Conservation (phyloP, 37 sponge, comb jelly and placozoan species). For the Haliclona indistincta region DNA sequence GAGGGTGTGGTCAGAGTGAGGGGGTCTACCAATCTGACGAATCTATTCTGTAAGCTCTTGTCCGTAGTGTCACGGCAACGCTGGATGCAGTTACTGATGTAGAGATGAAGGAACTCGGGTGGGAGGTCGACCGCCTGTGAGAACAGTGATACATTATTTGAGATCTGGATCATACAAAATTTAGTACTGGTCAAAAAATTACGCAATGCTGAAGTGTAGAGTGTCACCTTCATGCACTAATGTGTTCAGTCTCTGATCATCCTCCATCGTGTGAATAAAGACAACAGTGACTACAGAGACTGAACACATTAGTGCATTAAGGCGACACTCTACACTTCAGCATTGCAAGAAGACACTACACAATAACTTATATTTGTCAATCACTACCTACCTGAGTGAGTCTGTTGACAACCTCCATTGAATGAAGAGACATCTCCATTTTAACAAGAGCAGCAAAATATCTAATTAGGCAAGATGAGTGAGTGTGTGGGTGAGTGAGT, state of each 20-base stretch:
- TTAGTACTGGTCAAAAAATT: not conserved
- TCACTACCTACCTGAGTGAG: conserved; percentile 64
- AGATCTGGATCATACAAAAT: not conserved
- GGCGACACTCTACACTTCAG: no score
- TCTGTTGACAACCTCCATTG: conserved; percentile 97
- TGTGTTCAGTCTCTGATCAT: no score
- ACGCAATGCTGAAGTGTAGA: no score
- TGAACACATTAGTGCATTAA: not conserved
- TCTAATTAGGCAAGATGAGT: conserved; percentile 6
- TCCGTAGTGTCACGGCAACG: conserved; percentile 84
- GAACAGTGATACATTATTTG: not conserved
- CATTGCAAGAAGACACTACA: no score
- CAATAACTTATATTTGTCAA: not conserved
- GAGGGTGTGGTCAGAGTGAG: not conserved
- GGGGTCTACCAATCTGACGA: conserved; percentile 88
- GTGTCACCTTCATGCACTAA: no score
- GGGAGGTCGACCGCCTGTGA: conserved; percentile 91
- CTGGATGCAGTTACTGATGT: conserved; percentile 93
- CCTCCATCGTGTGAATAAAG: no score
- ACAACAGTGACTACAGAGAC: not conserved
- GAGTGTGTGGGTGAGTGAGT: not conserved
- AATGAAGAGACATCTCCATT: conserved; percentile 97
- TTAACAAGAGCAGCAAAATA: conserved; percentile 86
- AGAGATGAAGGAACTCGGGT: conserved; percentile 93
- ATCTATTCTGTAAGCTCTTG: conserved; percentile 79